phyloP scores from a whole-genome alignment of 2,113 vertebrate species.

The Gasterosteus aculeatus region DNA sequence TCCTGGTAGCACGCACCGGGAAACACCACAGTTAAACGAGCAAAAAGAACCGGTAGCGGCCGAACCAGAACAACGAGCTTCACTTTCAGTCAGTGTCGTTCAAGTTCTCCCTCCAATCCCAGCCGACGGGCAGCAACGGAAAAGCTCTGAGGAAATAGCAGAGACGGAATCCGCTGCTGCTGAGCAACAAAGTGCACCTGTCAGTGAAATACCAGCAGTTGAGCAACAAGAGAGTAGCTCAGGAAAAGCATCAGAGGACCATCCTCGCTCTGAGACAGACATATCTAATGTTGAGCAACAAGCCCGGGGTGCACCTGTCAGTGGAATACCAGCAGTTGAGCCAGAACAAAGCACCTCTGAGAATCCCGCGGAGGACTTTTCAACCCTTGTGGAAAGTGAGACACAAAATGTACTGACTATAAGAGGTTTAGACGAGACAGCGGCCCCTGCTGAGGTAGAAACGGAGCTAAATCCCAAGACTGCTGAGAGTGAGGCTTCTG shows the following conservation, averaged over 20 bases:
- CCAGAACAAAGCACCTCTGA: constrained; percentile 31
- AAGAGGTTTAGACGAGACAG: constrained; percentile 52
- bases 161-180: constrained; percentile 17
- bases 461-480: constrained; percentile 39
- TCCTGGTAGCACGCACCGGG: constrained; percentile 71
- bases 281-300: constrained; percentile 35
- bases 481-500: constrained; percentile 34
- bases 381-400: constrained; percentile 38
- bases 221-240: constrained; percentile 27
- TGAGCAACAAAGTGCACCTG: constrained; percentile 39
- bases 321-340: constrained; percentile 24
- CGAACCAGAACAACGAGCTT: constrained; percentile 22
- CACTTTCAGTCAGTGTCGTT: constrained; percentile 44
- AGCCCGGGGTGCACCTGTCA: constrained; percentile 26
- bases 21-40: constrained; percentile 48
- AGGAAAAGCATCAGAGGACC: constrained; percentile 29
- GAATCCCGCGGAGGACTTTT: constrained; percentile 20
- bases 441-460: constrained; percentile 35
- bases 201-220: constrained; percentile 18
- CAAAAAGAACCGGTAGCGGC: constrained; percentile 22
- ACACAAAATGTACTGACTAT: constrained; percentile 31
- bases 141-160: constrained; percentile 24
- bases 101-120: constrained; percentile 21
- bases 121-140: constrained; percentile 21
- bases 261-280: constrained; percentile 1